Base-by-base conservation (phyloP, 1,140 invertebrate genomes). In the Lerema accius region DNA sequence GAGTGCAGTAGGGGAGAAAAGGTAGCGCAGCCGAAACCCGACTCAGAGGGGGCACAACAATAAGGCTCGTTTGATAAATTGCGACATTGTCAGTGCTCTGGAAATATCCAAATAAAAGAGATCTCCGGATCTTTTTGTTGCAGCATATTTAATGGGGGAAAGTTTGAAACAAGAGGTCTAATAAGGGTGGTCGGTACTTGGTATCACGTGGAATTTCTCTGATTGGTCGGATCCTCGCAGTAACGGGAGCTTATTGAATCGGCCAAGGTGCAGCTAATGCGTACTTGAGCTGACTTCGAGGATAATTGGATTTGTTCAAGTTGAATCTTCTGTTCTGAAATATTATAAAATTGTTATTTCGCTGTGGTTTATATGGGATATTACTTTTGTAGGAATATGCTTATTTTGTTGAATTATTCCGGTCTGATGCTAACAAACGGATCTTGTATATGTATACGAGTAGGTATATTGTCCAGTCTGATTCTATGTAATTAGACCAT, bases 51-150 rank as follows among this genome's bases (percentile, higher is more conserved):
- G 83, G 77, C 65, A 65, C 78, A 71, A 88, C 85, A 88, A 88
- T 88, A 81, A 71, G 75, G 71, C 78, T 88, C 85, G 79, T 88
- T 88, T 88, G 84, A 86, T 82, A 86, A 88, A 88, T 88, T 88
- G 84, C 82, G 75, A 84, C 84, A 88, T 88, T 86, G 83, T 86
- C 80, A 70, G 67, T 74, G 56, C 75, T 66, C 61, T 53, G 67
- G 71, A 73, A 72, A 67, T 62, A 71, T 48, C 76, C 75, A 76
- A 67, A 60, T 62, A 63, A 40, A 45, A 39, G 60, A 65, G 77
- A 78, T 65, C 77, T 42, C 56, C 58, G 48, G 46, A 75, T 60
- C 49, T 75, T 67, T 67, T 48, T 51, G 14, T 53, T 63, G 58
- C 15, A 43, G 46, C 32, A 53, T 46, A 68, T 61, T 68, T 72